Percentiles rank a stretch among this genome's conserved stretches.
Evolutionary conservation across 2,888 invertebrate genomes (phyloP).

Genomic region (Cancer borealis): DNA sequence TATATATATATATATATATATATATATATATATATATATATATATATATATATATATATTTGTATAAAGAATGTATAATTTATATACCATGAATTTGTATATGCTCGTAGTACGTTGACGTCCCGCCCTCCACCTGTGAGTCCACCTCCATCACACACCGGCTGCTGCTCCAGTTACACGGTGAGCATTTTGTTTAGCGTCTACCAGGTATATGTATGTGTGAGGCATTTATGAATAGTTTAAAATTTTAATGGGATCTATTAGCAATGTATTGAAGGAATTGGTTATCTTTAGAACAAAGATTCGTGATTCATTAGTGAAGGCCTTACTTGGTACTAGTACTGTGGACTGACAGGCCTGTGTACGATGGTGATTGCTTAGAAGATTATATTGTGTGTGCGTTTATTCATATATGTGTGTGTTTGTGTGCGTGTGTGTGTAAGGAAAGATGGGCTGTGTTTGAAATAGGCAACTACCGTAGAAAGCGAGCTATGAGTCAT

Average conservation of each 20-base stretch:
- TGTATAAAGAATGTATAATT: background rate
- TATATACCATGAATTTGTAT: too few species aligned
- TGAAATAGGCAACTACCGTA: background rate
- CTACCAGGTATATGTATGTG: background rate
- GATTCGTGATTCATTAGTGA: background rate
- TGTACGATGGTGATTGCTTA: background rate
- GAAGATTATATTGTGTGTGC: background rate
- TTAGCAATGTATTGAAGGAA: background rate
- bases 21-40: too few species aligned
- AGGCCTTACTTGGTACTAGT: background rate
- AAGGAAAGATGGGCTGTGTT: background rate
- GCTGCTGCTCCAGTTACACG: background rate
- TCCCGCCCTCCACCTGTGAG: background rate
- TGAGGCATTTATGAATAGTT: background rate
- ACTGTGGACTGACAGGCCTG: background rate
- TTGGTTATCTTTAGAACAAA: background rate
- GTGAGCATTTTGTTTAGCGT: background rate
- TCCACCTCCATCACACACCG: constrained; percentile 5
- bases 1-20: too few species aligned
- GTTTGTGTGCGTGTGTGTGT: background rate
- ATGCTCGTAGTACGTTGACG: background rate
- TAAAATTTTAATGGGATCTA: background rate
- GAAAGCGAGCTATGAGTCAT: background rate
- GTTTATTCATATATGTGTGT: background rate
- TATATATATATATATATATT: background rate